Evolutionary conservation across 1,140 invertebrate genomes (phyloP), one percentile per base, ranked within the genome.

Genomic region (Lasioglossum albipes): DNA sequence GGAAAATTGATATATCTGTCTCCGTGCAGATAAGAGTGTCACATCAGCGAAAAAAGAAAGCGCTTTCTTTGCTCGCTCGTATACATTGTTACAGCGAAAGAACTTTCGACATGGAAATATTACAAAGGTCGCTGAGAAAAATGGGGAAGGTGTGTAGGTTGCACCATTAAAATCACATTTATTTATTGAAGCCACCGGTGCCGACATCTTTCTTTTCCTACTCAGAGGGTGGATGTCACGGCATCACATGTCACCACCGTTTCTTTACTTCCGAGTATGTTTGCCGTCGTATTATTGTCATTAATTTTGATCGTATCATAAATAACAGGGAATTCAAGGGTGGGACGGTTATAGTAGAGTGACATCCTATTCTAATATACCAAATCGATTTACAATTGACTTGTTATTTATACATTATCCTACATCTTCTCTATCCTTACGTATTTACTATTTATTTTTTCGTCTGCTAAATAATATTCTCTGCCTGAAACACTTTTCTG

Each of bases 101-200:
- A 68, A 70, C 82, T 76, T 84, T 76, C 65, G 72, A 76, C 68
- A 59, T 41, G 59, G 62, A 75, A 75, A 71, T 64, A 75, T 69
- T 45, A 22, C 67, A 16, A n/a, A 13, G 36, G 42, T 10, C 57
- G 31, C 67, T 10, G 22, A 54, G 67, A 84, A 52, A n/a, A 64
- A 49, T 27, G 57, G 61, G 41, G 41, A 7, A 31, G 42, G 41
- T 74, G n/a, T 64, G 61, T n/a, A 68, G 49, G 52, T 54, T 27
- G 57, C 49, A 64, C 64, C 82, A 75, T 85, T 84, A 81, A 81
- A 84, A 84, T 84, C 68, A 78, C 73, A 84, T 85, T 84, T 75
- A 85, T 85, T 85, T 85, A 80, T 75, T 61, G 78, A 73, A 81
- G 57, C 59, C 66, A 59, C 57, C 57, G 20, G 20, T 59, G 57